phyloP scores from a whole-genome alignment of 2,888 invertebrate species.

The Carabus problematicus region DNA sequence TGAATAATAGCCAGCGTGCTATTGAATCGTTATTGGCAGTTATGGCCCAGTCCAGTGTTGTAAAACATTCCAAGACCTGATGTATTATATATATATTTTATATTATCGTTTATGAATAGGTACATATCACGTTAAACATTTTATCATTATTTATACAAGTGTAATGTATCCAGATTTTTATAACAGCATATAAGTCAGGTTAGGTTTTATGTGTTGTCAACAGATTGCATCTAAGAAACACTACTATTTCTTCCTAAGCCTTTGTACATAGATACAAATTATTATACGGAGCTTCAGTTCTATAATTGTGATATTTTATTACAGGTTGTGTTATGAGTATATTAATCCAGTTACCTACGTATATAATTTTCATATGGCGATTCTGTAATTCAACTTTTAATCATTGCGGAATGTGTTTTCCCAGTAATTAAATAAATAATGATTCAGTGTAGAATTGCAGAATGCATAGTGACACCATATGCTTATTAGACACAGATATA shows the following conservation, averaged over 20 bases:
- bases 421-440: no score
- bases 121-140: constrained; percentile 8
- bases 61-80: constrained; percentile 35
- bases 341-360: constrained; percentile 16
- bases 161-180: constrained; percentile 11
- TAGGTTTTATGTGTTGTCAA: no score
- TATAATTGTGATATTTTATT: constrained; percentile 37
- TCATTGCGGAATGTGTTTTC: no score
- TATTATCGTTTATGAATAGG: neutral
- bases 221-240: neutral
- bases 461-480: no score
- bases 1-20: constrained; percentile 61
- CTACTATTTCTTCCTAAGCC: neutral
- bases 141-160: constrained; percentile 28
- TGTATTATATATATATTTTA: constrained; percentile 3
- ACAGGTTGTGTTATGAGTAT: constrained; percentile 37
- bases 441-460: no score
- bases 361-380: no score
- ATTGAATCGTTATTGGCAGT: constrained; percentile 59
- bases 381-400: no score
- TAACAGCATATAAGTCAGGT: constrained; percentile 6
- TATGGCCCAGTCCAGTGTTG: constrained; percentile 15
- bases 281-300: constrained; percentile 5
- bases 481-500: constrained; percentile 14
- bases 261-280: constrained; percentile 29